A percentile compares a stretch with the other conserved stretches of the same genome.
Conservation (phyloP, 2,888 invertebrate species). For the Nymphalis urticae region DNA sequence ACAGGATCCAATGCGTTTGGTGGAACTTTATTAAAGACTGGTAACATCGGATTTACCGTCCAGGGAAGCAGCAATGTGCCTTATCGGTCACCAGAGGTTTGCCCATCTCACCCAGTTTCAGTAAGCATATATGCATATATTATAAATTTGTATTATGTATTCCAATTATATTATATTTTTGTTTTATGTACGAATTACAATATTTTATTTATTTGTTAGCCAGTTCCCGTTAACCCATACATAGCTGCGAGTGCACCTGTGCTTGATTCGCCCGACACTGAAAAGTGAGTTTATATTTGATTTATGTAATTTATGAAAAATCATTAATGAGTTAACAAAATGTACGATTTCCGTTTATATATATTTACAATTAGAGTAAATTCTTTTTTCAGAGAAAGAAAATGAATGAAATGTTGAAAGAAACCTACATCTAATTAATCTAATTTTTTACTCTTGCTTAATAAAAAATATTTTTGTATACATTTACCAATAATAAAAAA, state of each 20-base stretch:
- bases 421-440: no score
- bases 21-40: slow-evolving; percentile 45
- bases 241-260: slow-evolving; percentile 57
- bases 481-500: no score
- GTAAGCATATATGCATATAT: slow-evolving; percentile 30
- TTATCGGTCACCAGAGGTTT: slow-evolving; percentile 41
- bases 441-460: no score
- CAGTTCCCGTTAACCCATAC: slow-evolving; percentile 46
- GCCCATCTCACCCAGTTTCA: slow-evolving; percentile 16
- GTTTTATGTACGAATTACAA: no score
- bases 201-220: slow-evolving; percentile 23
- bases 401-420: no score
- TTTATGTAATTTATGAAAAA: no score
- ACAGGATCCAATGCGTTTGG: background rate
- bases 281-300: slow-evolving; percentile 12
- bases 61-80: slow-evolving; percentile 43
- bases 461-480: no score
- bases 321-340: no score
- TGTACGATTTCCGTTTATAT: no score
- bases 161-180: no score
- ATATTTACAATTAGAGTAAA: no score
- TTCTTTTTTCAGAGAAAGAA: no score
- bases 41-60: slow-evolving; percentile 50
- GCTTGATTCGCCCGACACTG: slow-evolving; percentile 13
- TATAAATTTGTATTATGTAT: background rate